Evolutionary conservation across 1,140 invertebrate genomes (phyloP).

Genomic region (Aphis gossypii): DNA sequence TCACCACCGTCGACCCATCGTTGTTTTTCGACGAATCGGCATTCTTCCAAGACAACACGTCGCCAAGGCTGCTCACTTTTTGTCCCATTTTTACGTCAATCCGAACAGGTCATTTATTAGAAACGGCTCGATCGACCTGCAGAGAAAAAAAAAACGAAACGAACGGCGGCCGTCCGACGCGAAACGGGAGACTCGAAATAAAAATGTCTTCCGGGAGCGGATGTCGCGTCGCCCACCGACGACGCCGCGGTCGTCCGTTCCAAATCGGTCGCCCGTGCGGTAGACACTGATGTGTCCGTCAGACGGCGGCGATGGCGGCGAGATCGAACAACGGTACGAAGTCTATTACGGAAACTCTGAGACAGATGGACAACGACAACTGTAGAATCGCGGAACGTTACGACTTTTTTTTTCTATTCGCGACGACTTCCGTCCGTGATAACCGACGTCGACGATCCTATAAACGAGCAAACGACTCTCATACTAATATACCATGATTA

Average conservation of each 20-base stretch:
- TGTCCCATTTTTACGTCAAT: constrained; percentile 44
- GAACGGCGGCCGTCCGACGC: background rate
- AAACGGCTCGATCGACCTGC: background rate
- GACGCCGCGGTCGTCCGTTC: background rate
- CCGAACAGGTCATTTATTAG: background rate
- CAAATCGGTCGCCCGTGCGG: background rate
- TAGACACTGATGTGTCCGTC: background rate
- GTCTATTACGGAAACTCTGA: background rate
- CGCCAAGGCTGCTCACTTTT: constrained; percentile 27
- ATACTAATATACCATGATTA: background rate
- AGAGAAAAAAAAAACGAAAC: background rate
- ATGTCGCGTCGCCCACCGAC: background rate
- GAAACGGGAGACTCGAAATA: background rate
- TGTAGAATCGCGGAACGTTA: background rate
- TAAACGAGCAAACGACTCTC: background rate
- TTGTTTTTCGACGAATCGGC: background rate
- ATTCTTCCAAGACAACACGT: background rate
- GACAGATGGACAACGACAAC: background rate
- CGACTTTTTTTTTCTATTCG: background rate
- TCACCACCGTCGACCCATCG: background rate
- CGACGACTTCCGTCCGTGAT: background rate
- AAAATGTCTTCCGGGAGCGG: background rate
- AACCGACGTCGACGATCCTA: background rate
- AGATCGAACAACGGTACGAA: background rate
- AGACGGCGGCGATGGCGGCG: background rate